Conservation (phyloP, 2,113 vertebrate genomes). For the Rana temporaria region DNA sequence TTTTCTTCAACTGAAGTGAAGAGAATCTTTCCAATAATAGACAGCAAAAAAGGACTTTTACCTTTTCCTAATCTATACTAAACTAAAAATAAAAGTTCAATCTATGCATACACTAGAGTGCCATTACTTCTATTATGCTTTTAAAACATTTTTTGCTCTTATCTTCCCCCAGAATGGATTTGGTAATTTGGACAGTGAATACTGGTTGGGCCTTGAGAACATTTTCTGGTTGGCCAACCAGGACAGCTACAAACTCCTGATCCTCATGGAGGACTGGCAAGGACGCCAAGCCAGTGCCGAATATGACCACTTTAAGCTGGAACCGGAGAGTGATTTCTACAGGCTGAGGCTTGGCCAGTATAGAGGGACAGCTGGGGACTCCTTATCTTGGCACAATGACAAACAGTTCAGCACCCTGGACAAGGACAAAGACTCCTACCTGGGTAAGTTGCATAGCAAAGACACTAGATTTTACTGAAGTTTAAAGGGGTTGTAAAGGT, state of each 20-base stretch:
- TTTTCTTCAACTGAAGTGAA: no score
- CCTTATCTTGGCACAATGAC: conserved; percentile 89
- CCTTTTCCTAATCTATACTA: no score
- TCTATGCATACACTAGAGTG: no score
- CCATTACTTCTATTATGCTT: no score
- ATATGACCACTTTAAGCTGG: conserved; percentile 83
- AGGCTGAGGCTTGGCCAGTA: conserved; percentile 85
- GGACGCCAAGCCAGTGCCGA: conserved; percentile 80
- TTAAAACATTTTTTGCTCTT: background rate
- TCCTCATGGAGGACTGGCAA: conserved; percentile 88
- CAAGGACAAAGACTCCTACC: conserved; percentile 83
- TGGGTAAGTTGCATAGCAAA: conserved; percentile 68
- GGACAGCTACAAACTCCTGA: conserved; percentile 77
- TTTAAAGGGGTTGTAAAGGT: no score
- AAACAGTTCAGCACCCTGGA: conserved; percentile 91
- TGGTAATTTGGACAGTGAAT: conserved; percentile 86
- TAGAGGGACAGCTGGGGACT: conserved; percentile 85
- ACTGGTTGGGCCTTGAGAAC: conserved; percentile 88
- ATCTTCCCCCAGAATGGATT: conserved; percentile 79
- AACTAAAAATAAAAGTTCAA: no score
- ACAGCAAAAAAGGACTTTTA: no score
- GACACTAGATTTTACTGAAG: background rate
- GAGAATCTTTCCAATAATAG: no score
- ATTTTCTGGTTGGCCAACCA: conserved; percentile 83
- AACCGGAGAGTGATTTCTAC: conserved; percentile 86